phyloP scores from a whole-genome alignment of 92 coral and sea anemone species.

The Porites divaricata region DNA sequence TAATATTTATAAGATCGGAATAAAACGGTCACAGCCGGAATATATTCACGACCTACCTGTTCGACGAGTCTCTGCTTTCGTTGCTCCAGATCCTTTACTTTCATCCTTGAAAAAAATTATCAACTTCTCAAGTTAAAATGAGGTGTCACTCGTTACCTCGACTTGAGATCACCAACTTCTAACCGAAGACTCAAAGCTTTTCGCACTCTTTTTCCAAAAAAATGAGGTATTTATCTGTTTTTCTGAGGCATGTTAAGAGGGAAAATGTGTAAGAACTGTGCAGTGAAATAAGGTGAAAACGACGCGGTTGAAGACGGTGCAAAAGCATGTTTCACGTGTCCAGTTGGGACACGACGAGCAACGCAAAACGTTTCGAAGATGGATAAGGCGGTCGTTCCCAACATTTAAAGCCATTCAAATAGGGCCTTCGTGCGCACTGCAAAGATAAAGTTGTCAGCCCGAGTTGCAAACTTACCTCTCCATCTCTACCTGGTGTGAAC shows the following conservation, averaged over 20 bases:
- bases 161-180: neutral
- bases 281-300: neutral
- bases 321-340: neutral
- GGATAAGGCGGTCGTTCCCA: neutral
- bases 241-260: too few species aligned
- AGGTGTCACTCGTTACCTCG: neutral
- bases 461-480: constrained; percentile 70
- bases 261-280: neutral
- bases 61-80: constrained; percentile 89
- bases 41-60: constrained; percentile 69
- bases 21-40: neutral
- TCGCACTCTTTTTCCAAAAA: neutral
- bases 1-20: neutral
- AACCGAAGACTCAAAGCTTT: neutral
- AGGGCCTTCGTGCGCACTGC: neutral
- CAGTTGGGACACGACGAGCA: neutral
- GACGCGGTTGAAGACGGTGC: neutral
- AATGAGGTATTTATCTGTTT: neutral
- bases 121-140: neutral
- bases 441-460: neutral
- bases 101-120: constrained; percentile 56
- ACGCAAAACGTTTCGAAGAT: neutral
- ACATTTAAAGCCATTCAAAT: neutral
- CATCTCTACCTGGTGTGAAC: constrained; percentile 94
- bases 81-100: constrained; percentile 85